Conservation (phyloP, 1,140 invertebrate genomes). For the Macrobrachium rosenbergii region DNA sequence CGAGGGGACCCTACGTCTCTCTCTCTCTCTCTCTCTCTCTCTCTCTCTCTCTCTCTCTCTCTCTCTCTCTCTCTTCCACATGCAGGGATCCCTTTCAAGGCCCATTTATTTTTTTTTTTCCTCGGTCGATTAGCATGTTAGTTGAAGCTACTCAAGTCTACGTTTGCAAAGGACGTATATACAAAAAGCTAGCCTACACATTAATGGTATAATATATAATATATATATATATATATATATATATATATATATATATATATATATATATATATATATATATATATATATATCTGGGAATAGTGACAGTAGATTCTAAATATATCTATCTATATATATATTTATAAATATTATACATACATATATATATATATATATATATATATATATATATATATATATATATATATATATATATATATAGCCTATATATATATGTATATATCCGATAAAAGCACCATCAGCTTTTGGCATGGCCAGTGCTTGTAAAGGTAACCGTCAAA, state of each 20-base stretch:
- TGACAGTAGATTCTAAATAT: too few species aligned
- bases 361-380: constrained; percentile 7
- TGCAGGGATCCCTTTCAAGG: not conserved
- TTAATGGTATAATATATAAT: not conserved
- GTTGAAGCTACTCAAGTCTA: too few species aligned
- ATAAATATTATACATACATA: constrained; percentile 3
- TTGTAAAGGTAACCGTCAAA: too few species aligned
- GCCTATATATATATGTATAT: not conserved
- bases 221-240: constrained; percentile 24
- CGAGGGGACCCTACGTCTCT: not conserved
- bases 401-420: constrained; percentile 1
- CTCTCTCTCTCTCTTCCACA: not conserved
- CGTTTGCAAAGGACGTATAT: not conserved
- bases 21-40: constrained; percentile 7
- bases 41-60: not conserved
- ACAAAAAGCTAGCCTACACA: not conserved
- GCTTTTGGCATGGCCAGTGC: too few species aligned
- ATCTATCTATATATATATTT: not conserved
- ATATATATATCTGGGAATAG: not conserved
- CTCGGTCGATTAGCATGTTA: too few species aligned
- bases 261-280: not conserved
- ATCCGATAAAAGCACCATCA: too few species aligned
- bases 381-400: constrained; percentile 27
- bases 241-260: constrained; percentile 19
- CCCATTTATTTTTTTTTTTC: too few species aligned